Percentiles rank a stretch among this genome's conserved stretches.
Evolutionary conservation across 2,797 vertebrate genomes (phyloP).

Genomic region (Australoheros facetus): DNA sequence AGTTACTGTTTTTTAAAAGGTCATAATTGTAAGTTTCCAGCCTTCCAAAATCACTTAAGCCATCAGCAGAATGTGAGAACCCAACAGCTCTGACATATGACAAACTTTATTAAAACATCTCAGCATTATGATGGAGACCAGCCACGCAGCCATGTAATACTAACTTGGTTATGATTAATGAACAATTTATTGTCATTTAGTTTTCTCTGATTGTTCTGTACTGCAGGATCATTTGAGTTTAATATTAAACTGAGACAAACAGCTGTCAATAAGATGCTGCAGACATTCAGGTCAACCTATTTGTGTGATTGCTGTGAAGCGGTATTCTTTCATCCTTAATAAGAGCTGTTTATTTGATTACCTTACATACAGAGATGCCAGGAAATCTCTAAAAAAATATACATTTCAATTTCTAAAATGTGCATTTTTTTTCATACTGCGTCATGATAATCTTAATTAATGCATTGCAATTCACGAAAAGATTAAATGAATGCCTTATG

Average conservation of each 20-base stretch:
- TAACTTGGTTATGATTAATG: background rate
- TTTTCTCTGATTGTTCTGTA: slow-evolving; percentile 27
- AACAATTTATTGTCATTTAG: background rate
- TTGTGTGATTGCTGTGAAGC: background rate
- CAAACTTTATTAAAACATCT: no score
- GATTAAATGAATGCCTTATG: slow-evolving; percentile 22
- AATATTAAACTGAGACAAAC: background rate
- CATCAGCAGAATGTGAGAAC: no score
- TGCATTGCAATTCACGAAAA: background rate
- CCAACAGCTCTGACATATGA: no score
- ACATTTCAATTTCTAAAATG: background rate
- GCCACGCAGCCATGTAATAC: background rate
- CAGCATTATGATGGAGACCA: slow-evolving; percentile 30
- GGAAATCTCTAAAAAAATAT: background rate
- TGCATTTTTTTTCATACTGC: background rate
- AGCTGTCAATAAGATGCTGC: background rate
- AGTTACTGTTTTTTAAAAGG: no score
- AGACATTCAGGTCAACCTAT: slow-evolving; percentile 25
- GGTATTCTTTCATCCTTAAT: background rate
- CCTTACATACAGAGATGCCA: background rate
- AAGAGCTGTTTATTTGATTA: background rate
- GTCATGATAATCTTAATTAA: slow-evolving; percentile 2
- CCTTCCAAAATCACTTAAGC: no score
- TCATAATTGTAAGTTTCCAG: no score
- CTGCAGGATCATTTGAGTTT: slow-evolving; percentile 20